phyloP scores from a whole-genome alignment of 2,888 invertebrate genomes.

The Leucania comma region DNA sequence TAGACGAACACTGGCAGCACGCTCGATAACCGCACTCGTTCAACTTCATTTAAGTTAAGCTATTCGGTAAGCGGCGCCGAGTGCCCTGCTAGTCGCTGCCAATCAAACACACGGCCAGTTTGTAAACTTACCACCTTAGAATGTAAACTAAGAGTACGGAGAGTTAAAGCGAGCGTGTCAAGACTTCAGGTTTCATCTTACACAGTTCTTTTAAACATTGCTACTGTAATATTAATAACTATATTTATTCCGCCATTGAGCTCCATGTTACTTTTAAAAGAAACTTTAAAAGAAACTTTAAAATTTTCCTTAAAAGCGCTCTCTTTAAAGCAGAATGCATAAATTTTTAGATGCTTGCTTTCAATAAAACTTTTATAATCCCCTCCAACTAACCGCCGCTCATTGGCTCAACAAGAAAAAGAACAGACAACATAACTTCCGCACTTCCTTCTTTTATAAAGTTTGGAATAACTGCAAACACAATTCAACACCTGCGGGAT shows the following conservation, averaged over 20 bases:
- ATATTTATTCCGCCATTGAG: background rate
- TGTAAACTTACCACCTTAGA: slow-evolving; percentile 46
- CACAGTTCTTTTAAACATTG: background rate
- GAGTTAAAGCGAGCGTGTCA: background rate
- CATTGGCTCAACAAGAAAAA: slow-evolving; percentile 65
- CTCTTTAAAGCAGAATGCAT: slow-evolving; percentile 20
- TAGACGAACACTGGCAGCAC: slow-evolving; percentile 36
- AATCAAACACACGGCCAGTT: slow-evolving; percentile 65
- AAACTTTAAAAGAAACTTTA: slow-evolving; percentile 14
- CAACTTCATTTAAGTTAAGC: slow-evolving; percentile 73
- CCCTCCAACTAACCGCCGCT: slow-evolving; percentile 45
- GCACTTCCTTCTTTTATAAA: slow-evolving; percentile 70
- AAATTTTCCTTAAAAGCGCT: slow-evolving; percentile 3
- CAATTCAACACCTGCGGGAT: slow-evolving; percentile 78
- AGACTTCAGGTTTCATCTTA: background rate
- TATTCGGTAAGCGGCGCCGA: slow-evolving; percentile 47
- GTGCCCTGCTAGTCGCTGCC: slow-evolving; percentile 44
- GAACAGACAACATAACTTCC: slow-evolving; percentile 63
- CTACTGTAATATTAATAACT: background rate
- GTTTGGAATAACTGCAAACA: slow-evolving; percentile 78
- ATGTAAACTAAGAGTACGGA: background rate
- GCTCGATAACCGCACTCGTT: slow-evolving; percentile 63
- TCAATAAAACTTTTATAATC: slow-evolving; percentile 69
- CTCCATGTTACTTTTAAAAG: slow-evolving; percentile 10
- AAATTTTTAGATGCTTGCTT: slow-evolving; percentile 46